Base-by-base conservation (phyloP, 2,113 vertebrate genomes). In the Alethe castanea region DNA sequence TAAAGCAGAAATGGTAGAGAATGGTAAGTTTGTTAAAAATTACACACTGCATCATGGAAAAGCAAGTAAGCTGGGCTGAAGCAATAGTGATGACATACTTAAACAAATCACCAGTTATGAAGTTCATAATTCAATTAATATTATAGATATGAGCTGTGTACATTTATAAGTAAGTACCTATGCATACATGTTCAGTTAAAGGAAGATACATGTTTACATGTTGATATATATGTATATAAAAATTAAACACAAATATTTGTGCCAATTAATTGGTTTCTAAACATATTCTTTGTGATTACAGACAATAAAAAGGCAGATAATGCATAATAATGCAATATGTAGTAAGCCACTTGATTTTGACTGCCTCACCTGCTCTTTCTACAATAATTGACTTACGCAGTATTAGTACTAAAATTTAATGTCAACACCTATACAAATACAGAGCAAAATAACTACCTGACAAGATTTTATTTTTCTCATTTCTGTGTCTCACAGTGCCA, bases 241-340 rank as follows among this genome's bases (percentile, higher is more conserved):
- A 85, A 72, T 80, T 20, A 54, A 85, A 52, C 8, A 69, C 19
- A 72, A 93, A 57, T 53, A 72, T 65, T 71, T 82, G 19, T 65
- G 52, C 57, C 17, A 44, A 76, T 56, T 31, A 79, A 44, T 52
- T 85, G n/a, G 38, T 69, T 93, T 72, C 42, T 82, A 57, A 47
- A 19, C 40, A 53, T 53, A 82, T 1, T 2, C 40, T 80, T 74
- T 53, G 16, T 50, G 33, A 17, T 53, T 92, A 59, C 6, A 22
- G 47, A 64, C 38, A 26, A 26, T 38, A 11, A 80, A 77, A 83
- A 50, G 9, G 42, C 45, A 86, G 47, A 48, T 42, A 42, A 9
- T 48, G 15, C 14, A 42, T 6, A 70, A 47, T 19, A 71, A 36
- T 53, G 22, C 19, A 78, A 40, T 24, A 48, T 0, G 0, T 8